These are phyloP conservation scores for Acromyrmex echinatior DNA, from an alignment of 1,140 invertebrate species.

Conservation along the genomic window DNA sequence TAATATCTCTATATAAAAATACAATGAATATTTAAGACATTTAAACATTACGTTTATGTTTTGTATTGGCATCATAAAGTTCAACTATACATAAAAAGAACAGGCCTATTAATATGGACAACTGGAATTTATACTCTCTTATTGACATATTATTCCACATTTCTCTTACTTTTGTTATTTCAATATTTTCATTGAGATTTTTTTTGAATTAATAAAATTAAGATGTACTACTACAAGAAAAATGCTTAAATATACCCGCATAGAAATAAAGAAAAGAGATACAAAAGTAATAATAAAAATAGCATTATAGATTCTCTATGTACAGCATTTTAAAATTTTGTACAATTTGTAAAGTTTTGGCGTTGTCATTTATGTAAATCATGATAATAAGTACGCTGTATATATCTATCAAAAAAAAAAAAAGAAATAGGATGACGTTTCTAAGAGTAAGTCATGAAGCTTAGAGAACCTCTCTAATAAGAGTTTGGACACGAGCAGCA, in stretches of 20 bases:
- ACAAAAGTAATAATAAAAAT: background rate
- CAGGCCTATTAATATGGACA: background rate
- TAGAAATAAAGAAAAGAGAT: background rate
- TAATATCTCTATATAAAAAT: conserved; percentile 16
- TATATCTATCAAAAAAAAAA: background rate
- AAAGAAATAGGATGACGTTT: background rate
- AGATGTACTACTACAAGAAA: background rate
- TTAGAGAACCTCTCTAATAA: background rate
- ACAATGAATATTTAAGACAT: background rate
- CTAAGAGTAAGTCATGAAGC: conserved; percentile 25
- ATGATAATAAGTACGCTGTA: conserved; percentile 27
- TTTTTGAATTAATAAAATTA: conserved; percentile 39
- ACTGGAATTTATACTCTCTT: conserved; percentile 12
- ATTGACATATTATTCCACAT: background rate
- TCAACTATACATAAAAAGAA: no score
- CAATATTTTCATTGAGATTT: background rate
- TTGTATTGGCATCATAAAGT: background rate
- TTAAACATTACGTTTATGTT: background rate
- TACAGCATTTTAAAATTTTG: conserved; percentile 7
- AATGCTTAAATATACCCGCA: conserved; percentile 16
- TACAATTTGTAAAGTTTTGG: conserved; percentile 27
- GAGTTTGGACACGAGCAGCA: no score
- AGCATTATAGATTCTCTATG: conserved; percentile 8
- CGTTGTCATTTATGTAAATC: conserved; percentile 35
- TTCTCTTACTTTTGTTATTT: background rate